Evolutionary conservation across 2,797 vertebrate species (phyloP).

Genomic region (Pitangus sulphuratus): DNA sequence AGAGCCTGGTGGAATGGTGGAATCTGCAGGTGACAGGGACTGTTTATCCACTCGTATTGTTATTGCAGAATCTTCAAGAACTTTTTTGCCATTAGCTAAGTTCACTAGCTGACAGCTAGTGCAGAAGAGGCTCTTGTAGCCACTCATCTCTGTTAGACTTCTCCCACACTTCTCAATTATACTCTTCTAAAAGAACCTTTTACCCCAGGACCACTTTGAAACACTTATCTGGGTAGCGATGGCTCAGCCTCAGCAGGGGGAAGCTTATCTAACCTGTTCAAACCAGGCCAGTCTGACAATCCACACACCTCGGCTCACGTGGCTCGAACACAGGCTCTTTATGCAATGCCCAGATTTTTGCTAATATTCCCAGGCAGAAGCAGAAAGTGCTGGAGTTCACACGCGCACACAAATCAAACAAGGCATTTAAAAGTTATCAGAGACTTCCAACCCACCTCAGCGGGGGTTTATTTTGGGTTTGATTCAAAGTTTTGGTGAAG

Average conservation of each 20-base stretch:
- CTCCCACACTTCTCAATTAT: not conserved
- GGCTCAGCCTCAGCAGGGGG: slow-evolving; percentile 5
- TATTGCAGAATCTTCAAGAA: not conserved
- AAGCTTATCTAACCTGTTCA: slow-evolving; percentile 18
- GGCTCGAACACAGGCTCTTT: slow-evolving; percentile 15
- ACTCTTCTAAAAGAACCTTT: not conserved
- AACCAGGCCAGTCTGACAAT: not conserved
- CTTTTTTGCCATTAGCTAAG: not conserved
- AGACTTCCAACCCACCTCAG: slow-evolving; percentile 52
- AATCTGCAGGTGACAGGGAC: not conserved
- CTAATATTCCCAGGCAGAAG: slow-evolving; percentile 25
- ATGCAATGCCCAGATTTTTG: not conserved
- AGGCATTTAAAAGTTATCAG: slow-evolving; percentile 63
- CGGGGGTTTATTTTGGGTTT: slow-evolving; percentile 62
- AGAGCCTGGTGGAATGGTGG: not conserved
- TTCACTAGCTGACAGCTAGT: not conserved
- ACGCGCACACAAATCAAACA: slow-evolving; percentile 21
- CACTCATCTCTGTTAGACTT: not conserved
- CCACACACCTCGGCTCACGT: not conserved
- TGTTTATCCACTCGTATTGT: not conserved
- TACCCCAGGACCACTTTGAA: not conserved
- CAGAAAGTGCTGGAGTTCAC: slow-evolving; percentile 7
- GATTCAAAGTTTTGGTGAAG: slow-evolving; percentile 59
- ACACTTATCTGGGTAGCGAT: not conserved
- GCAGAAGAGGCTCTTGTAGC: not conserved